phyloP scores from a whole-genome alignment of 2,888 invertebrate genomes.

The Drosophila yooni region DNA sequence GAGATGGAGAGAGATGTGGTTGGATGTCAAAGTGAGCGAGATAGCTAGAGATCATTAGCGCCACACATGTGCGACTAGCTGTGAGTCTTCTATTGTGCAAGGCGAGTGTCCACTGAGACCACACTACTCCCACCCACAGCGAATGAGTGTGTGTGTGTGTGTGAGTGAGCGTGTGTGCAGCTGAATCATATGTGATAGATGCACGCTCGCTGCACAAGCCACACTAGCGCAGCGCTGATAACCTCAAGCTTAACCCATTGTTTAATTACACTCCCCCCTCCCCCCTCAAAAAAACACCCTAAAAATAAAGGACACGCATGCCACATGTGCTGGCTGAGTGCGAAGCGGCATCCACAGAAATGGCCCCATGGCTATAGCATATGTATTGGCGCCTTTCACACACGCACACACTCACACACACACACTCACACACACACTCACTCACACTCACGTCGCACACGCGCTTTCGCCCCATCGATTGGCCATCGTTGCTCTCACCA shows the following conservation, averaged over 20 bases:
- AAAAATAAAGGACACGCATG: conserved; percentile 30
- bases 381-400: conserved; percentile 66
- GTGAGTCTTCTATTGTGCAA: conserved; percentile 19
- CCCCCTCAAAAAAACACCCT: not conserved
- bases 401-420: conserved; percentile 24
- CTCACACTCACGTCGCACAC: conserved; percentile 67
- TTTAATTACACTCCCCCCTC: conserved; percentile 10
- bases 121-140: conserved; percentile 20
- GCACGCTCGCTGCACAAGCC: conserved; percentile 21
- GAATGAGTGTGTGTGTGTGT: conserved; percentile 1
- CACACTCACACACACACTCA: conserved; percentile 23
- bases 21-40: conserved; percentile 28
- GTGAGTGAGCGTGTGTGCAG: conserved; percentile 1
- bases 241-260: conserved; percentile 63
- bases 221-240: conserved; percentile 34
- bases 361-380: conserved; percentile 60
- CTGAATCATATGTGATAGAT: conserved; percentile 20
- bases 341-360: conserved; percentile 25
- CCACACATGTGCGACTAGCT: conserved; percentile 33
- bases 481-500: conserved; percentile 72
- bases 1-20: not conserved
- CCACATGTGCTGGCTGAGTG: conserved; percentile 35
- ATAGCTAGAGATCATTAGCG: conserved; percentile 52
- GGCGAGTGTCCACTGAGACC: conserved; percentile 58
- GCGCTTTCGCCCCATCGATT: conserved; percentile 77